phyloP scores from a whole-genome alignment of 2,797 vertebrate species.

The Lagocephalus sceleratus region DNA sequence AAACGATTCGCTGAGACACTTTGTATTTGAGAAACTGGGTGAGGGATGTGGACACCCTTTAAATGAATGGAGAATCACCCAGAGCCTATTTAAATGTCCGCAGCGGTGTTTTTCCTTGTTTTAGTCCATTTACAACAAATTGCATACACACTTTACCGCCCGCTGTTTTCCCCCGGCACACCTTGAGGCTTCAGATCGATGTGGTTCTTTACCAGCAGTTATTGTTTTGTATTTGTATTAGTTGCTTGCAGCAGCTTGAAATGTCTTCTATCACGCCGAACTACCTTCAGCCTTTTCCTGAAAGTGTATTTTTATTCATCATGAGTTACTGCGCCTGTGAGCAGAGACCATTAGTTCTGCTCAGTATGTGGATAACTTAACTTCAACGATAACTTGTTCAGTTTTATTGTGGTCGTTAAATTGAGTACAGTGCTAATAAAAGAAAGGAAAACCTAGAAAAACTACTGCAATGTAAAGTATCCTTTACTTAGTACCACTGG shows the following conservation, averaged over 20 bases:
- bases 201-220: conserved; percentile 16
- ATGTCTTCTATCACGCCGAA: conserved; percentile 17
- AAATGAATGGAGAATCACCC: conserved; percentile 29
- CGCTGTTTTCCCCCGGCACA: conserved; percentile 13
- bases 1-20: conserved; percentile 1
- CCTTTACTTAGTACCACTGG: no score
- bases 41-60: conserved; percentile 13
- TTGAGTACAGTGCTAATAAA: no score
- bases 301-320: background rate
- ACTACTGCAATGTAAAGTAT: no score
- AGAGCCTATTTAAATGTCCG: conserved; percentile 28
- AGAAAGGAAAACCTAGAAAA: no score
- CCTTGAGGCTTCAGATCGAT: conserved; percentile 30
- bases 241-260: conserved; percentile 15
- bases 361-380: no score
- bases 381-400: conserved; percentile 5
- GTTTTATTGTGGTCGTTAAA: background rate
- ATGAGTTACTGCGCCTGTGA: background rate
- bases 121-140: conserved; percentile 43
- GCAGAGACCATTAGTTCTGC: background rate
- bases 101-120: conserved; percentile 19
- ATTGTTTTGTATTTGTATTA: conserved; percentile 31
- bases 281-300: background rate
- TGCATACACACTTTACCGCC: conserved; percentile 20
- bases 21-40: background rate